These are phyloP conservation scores for Meloidogyne floridensis DNA, from an alignment of 1,140 invertebrate species.

Conservation along the genomic window DNA sequence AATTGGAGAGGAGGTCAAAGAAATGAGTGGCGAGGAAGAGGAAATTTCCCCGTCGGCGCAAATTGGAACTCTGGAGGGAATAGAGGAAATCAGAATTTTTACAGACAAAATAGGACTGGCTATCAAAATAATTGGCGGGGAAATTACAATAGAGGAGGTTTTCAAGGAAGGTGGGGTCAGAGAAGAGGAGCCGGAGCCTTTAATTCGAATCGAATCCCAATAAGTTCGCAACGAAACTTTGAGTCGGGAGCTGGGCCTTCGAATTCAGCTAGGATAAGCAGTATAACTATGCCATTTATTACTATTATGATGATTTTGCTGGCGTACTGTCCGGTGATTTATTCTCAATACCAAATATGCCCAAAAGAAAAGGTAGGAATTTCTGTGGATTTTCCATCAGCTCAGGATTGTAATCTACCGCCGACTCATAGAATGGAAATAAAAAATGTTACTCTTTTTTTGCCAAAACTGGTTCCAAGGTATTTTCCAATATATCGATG, in stretches of 20 bases:
- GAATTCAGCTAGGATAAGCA: too few species aligned
- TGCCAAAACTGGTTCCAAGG: background rate
- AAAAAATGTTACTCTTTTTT: background rate
- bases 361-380: background rate
- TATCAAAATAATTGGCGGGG: background rate
- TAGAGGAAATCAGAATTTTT: too few species aligned
- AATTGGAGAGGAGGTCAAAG: background rate
- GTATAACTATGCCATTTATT: background rate
- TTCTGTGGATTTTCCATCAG: background rate
- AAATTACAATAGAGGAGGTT: background rate
- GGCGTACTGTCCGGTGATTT: background rate
- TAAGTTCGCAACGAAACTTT: too few species aligned
- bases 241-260: too few species aligned
- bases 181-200: background rate
- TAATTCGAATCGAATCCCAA: too few species aligned
- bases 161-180: background rate
- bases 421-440: too few species aligned
- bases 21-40: background rate
- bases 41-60: too few species aligned
- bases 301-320: background rate
- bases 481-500: constrained; percentile 7
- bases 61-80: too few species aligned
- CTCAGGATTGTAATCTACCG: background rate
- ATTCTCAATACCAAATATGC: constrained; percentile 3
- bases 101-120: too few species aligned